A percentile compares a stretch with the other conserved stretches of the same genome.
phyloP scores from a whole-genome alignment of 2,113 vertebrate species.

The Puffinus mauretanicus region DNA sequence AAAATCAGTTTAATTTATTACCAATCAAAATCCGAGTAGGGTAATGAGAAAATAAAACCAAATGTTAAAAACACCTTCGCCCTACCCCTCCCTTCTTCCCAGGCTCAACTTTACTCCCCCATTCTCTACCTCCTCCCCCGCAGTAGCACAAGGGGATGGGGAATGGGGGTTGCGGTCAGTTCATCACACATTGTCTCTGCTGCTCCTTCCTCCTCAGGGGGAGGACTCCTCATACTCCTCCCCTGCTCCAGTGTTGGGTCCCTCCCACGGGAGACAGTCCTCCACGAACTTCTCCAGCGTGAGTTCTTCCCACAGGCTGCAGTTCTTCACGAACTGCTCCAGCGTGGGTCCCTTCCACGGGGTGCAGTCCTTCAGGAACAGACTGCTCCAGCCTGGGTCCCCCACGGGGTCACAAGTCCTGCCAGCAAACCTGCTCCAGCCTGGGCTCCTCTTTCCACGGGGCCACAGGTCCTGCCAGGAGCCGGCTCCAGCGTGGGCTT shows the following conservation, averaged over 20 bases:
- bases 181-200: not conserved
- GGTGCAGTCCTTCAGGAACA: too few species aligned
- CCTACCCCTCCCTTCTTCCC: not conserved
- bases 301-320: not conserved
- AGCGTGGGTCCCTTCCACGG: too few species aligned
- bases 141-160: accelerated
- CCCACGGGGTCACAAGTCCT: too few species aligned
- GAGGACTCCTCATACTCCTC: not conserved
- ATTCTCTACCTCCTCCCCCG: not conserved
- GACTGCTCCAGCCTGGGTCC: too few species aligned
- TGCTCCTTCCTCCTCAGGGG: not conserved
- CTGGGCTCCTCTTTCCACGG: too few species aligned
- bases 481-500: too few species aligned
- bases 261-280: not conserved
- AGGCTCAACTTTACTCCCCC: not conserved
- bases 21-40: not conserved
- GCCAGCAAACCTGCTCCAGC: too few species aligned
- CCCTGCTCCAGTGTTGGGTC: not conserved
- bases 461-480: too few species aligned
- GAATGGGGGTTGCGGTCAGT: not conserved
- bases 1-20: not conserved
- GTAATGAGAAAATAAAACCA: not conserved
- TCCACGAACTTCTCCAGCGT: not conserved
- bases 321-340: too few species aligned
- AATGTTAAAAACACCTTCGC: not conserved